A percentile compares a stretch with the other conserved stretches of the same genome.
phyloP scores from a whole-genome alignment of 2,113 vertebrate species.

The Oryzias curvinotus region DNA sequence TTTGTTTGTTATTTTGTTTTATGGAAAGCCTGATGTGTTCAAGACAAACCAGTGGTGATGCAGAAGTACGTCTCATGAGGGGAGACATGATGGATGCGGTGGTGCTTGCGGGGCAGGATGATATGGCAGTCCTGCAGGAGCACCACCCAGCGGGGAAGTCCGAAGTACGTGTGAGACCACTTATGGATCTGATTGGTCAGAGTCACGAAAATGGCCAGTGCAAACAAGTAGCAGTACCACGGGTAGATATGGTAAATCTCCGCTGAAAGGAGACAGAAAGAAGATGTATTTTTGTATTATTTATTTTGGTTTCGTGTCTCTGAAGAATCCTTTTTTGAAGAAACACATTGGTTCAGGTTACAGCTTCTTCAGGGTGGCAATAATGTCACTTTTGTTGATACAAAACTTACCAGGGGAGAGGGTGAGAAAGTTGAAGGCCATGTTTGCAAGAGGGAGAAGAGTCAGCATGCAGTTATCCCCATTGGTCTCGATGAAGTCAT shows the following conservation, averaged over 20 bases:
- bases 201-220: conserved; percentile 90
- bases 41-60: conserved; percentile 91
- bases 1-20: background rate
- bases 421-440: conserved; percentile 91
- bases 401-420: conserved; percentile 82
- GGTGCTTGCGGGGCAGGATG: conserved; percentile 94
- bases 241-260: conserved; percentile 83
- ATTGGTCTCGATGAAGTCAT: conserved; percentile 98
- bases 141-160: conserved; percentile 89
- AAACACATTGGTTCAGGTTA: background rate
- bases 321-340: background rate
- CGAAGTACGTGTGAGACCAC: conserved; percentile 98
- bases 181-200: conserved; percentile 99
- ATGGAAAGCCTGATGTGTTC: background rate
- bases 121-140: conserved; percentile 93
- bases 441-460: conserved; percentile 85
- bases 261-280: conserved; percentile 70
- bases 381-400: conserved; percentile 14
- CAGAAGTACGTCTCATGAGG: conserved; percentile 99
- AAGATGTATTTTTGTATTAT: background rate
- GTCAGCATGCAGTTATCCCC: conserved; percentile 98
- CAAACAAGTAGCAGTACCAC: conserved; percentile 91
- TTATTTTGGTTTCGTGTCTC: background rate
- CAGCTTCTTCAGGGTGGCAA: background rate
- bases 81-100: conserved; percentile 94